A percentile compares a stretch with the other conserved stretches of the same genome.
Evolutionary conservation across 2,797 vertebrate genomes (phyloP).

Genomic region (Mormyrops attenuatus): DNA sequence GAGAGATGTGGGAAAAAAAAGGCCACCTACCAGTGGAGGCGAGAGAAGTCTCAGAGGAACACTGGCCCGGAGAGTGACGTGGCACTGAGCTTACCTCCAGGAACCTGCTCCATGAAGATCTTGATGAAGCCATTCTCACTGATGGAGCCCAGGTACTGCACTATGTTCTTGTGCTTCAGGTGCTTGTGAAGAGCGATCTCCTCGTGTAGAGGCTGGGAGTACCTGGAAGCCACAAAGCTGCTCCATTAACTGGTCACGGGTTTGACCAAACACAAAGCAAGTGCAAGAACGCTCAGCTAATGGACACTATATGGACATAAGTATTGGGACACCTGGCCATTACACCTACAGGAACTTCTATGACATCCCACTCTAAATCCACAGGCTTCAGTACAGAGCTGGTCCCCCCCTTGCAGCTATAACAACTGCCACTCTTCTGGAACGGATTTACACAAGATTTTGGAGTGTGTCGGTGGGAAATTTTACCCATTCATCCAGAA

Average conservation of each 20-base stretch:
- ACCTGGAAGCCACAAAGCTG: slow-evolving; percentile 57
- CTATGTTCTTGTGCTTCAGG: slow-evolving; percentile 97
- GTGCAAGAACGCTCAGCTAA: not conserved
- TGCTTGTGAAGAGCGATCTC: slow-evolving; percentile 97
- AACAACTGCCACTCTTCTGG: not conserved
- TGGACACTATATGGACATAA: not conserved
- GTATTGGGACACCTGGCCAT: not conserved
- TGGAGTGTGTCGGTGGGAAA: not conserved
- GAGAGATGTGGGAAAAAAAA: not conserved
- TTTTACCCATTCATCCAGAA: not conserved
- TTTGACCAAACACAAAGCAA: not conserved
- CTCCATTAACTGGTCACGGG: not conserved
- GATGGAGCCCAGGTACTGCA: slow-evolving; percentile 94
- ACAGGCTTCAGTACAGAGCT: not conserved
- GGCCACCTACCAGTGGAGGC: not conserved
- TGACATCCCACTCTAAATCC: not conserved
- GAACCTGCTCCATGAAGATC: slow-evolving; percentile 99
- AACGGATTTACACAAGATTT: not conserved
- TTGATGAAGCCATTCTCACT: slow-evolving; percentile 98
- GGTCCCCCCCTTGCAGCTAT: not conserved
- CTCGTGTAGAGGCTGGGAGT: slow-evolving; percentile 95
- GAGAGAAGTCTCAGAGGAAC: not conserved
- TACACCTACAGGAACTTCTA: not conserved
- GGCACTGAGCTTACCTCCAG: slow-evolving; percentile 75
- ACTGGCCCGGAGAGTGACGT: not conserved